Percentiles rank a stretch among this genome's conserved stretches.
These are phyloP conservation scores for Rhyacophila brunnea DNA, from an alignment of 1,140 invertebrate species.

Conservation along the genomic window DNA sequence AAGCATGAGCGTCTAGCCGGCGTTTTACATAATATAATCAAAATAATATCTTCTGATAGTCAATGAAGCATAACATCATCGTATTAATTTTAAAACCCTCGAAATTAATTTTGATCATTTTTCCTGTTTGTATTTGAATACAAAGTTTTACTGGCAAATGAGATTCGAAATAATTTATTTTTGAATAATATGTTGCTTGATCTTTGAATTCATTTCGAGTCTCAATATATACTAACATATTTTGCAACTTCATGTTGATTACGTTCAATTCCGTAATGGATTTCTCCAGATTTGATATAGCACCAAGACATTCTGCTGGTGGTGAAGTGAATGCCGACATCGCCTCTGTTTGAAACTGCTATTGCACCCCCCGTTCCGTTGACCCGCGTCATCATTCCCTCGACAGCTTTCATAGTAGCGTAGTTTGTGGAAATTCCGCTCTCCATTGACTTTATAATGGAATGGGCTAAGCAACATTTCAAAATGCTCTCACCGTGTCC, in stretches of 20 bases:
- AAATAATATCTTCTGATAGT: too few relatives aligned
- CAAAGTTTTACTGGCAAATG: too few relatives aligned
- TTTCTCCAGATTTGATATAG: conserved; percentile 54
- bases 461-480: conserved; percentile 63
- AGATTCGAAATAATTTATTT: too few relatives aligned
- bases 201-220: too few relatives aligned
- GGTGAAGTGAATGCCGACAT: conserved; percentile 63
- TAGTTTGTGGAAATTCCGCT: conserved; percentile 49
- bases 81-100: too few relatives aligned
- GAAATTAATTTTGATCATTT: too few relatives aligned
- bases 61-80: too few relatives aligned
- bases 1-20: too few relatives aligned
- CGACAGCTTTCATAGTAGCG: conserved; percentile 56
- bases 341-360: conserved; percentile 58
- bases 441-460: conserved; percentile 60
- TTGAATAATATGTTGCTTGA: too few relatives aligned
- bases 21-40: too few relatives aligned
- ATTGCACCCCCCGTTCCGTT: conserved; percentile 68
- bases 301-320: conserved; percentile 70
- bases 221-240: too few relatives aligned
- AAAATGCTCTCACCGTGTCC: conserved; percentile 69
- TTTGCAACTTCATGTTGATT: conserved; percentile 16
- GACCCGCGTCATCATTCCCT: conserved; percentile 59
- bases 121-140: too few relatives aligned
- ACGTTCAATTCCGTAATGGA: conserved; percentile 55